Evolutionary conservation across 1,140 invertebrate genomes (phyloP).

Genomic region (Brachionus rotundiformis): DNA sequence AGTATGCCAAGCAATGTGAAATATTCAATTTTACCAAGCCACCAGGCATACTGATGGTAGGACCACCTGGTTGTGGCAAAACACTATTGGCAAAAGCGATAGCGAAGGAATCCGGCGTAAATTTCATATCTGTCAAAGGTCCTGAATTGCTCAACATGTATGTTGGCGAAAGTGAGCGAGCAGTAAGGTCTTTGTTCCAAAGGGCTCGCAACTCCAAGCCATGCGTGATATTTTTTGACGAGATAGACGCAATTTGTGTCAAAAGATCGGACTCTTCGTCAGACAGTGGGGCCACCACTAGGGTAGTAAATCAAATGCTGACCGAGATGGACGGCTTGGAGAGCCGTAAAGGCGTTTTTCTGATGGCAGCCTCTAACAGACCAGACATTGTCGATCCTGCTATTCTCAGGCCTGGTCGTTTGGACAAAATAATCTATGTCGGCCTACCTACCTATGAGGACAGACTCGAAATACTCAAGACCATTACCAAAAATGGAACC

Average conservation of each 20-base stretch:
- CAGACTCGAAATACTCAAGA: slow-evolving; percentile 79
- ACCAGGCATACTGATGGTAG: slow-evolving; percentile 85
- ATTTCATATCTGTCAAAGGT: slow-evolving; percentile 95
- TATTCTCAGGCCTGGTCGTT: slow-evolving; percentile 84
- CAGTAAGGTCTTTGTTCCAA: slow-evolving; percentile 89
- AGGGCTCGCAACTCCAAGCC: slow-evolving; percentile 89
- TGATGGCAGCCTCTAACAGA: slow-evolving; percentile 93
- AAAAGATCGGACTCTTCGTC: slow-evolving; percentile 71
- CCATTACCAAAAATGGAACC: slow-evolving; percentile 72
- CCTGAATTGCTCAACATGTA: slow-evolving; percentile 97
- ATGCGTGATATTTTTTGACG: slow-evolving; percentile 99
- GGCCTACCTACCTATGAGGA: slow-evolving; percentile 80
- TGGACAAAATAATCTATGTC: slow-evolving; percentile 91
- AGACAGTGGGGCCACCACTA: slow-evolving; percentile 54
- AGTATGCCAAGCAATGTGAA: slow-evolving; percentile 77
- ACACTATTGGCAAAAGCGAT: slow-evolving; percentile 71
- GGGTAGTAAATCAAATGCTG: slow-evolving; percentile 93
- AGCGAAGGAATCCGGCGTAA: slow-evolving; percentile 91
- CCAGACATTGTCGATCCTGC: slow-evolving; percentile 96
- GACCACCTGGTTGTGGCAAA: slow-evolving; percentile 82
- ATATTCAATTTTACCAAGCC: slow-evolving; percentile 74
- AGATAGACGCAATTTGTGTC: slow-evolving; percentile 93
- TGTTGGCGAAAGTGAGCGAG: slow-evolving; percentile 96
- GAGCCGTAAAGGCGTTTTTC: slow-evolving; percentile 80
- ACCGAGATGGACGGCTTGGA: slow-evolving; percentile 99